phyloP scores from a whole-genome alignment of 2,888 invertebrate species.

The Eugnorisma glareosa region DNA sequence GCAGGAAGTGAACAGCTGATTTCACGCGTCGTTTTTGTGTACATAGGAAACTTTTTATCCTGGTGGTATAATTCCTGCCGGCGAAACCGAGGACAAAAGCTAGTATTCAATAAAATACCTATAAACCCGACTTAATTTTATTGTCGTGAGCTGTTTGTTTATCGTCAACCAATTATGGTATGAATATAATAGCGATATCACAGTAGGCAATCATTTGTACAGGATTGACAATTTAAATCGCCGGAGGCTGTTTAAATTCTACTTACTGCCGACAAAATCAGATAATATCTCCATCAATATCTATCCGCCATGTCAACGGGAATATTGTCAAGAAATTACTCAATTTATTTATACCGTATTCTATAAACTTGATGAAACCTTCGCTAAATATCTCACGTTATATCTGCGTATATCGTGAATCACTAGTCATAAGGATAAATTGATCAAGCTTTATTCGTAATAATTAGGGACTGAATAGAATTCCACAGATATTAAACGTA shows the following conservation, averaged over 20 bases:
- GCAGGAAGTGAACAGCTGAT: no score
- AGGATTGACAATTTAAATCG: constrained; percentile 7
- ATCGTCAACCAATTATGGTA: constrained; percentile 13
- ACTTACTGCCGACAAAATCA: neutral
- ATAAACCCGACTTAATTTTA: constrained; percentile 38
- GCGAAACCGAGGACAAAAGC: neutral
- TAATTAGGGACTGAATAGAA: no score
- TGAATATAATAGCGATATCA: constrained; percentile 7
- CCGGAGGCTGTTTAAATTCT: neutral
- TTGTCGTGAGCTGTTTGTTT: constrained; percentile 35
- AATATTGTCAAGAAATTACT: neutral
- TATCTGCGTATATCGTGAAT: neutral
- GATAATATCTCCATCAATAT: constrained; percentile 23
- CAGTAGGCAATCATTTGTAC: constrained; percentile 8
- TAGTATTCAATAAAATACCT: constrained; percentile 49
- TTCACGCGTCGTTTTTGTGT: no score
- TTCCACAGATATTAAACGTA: neutral
- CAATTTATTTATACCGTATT: constrained; percentile 2
- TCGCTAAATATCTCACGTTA: constrained; percentile 10
- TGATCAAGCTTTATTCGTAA: constrained; percentile 1
- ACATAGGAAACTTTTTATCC: no score
- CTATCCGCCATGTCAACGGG: neutral
- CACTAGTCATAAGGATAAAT: neutral
- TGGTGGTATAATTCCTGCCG: neutral
- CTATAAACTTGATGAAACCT: constrained; percentile 5